phyloP scores from a whole-genome alignment of 2,888 invertebrate genomes.

The Prenolepis imparis region DNA sequence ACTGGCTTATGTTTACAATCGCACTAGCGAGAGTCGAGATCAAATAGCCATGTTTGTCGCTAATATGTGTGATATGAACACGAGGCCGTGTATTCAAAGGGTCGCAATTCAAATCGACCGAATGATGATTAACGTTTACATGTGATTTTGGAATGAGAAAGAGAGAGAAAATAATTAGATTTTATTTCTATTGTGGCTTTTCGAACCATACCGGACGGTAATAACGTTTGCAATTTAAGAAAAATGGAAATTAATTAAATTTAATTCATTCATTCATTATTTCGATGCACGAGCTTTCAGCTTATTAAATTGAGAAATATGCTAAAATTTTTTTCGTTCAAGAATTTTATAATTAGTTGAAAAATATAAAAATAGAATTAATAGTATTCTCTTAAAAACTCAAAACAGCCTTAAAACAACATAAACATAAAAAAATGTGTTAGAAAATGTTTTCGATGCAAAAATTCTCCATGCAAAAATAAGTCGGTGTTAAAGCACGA shows the following conservation, averaged over 20 bases:
- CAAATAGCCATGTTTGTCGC: conserved; percentile 55
- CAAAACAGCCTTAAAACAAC: conserved; percentile 6
- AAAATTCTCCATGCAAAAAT: conserved; percentile 14
- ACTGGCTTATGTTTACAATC: conserved; percentile 57
- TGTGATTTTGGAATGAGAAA: conserved; percentile 26
- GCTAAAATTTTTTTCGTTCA: neutral
- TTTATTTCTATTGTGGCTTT: conserved; percentile 30
- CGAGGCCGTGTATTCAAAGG: conserved; percentile 52
- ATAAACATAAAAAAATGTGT: neutral
- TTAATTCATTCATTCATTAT: conserved; percentile 11
- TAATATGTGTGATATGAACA: conserved; percentile 57
- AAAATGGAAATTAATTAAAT: conserved; percentile 21
- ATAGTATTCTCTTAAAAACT: neutral
- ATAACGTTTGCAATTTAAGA: conserved; percentile 2
- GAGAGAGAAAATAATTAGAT: neutral
- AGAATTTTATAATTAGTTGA: neutral
- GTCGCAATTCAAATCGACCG: conserved; percentile 54
- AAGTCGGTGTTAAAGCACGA: neutral
- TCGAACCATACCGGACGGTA: neutral
- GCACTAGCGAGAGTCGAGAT: conserved; percentile 56
- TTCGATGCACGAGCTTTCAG: neutral
- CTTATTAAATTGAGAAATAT: conserved; percentile 15
- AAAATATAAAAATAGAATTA: conserved; percentile 22
- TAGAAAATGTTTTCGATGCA: neutral
- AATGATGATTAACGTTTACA: conserved; percentile 50